Conservation (phyloP, 2,797 vertebrate species). For the Onychomys leucogaster region DNA sequence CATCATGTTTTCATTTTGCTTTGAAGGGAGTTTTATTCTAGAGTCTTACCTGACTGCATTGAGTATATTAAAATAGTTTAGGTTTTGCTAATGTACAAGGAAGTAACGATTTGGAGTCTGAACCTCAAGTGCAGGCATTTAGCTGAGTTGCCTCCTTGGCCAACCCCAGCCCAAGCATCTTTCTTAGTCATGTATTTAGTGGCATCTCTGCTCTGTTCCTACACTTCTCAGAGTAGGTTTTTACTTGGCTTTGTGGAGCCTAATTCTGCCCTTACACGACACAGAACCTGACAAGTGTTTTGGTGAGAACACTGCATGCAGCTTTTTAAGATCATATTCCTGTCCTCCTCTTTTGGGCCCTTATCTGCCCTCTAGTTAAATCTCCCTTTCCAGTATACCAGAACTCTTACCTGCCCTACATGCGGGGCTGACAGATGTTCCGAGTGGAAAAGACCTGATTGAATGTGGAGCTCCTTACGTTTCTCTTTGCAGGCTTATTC, state of each 20-base stretch:
- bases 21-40: conserved; percentile 50
- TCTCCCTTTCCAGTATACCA: neutral
- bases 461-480: neutral
- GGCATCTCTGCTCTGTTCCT: neutral
- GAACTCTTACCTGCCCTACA: neutral
- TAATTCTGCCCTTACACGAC: conserved; percentile 18
- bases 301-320: neutral
- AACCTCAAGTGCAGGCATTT: neutral
- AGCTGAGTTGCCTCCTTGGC: neutral
- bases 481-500: conserved; percentile 29
- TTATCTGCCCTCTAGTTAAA: neutral
- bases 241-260: conserved; percentile 38
- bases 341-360: neutral
- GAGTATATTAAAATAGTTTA: neutral
- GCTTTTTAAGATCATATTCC: neutral
- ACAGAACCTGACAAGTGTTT: neutral
- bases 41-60: neutral
- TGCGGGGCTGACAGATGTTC: neutral
- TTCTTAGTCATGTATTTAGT: neutral
- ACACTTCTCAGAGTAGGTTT: neutral
- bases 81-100: neutral
- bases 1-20: conserved; percentile 7
- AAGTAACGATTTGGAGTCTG: neutral
- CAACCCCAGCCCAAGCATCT: neutral
- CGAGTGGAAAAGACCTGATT: neutral